Evolutionary conservation across 2,888 invertebrate species (phyloP).

Genomic region (Synanthedon tipuliformis): DNA sequence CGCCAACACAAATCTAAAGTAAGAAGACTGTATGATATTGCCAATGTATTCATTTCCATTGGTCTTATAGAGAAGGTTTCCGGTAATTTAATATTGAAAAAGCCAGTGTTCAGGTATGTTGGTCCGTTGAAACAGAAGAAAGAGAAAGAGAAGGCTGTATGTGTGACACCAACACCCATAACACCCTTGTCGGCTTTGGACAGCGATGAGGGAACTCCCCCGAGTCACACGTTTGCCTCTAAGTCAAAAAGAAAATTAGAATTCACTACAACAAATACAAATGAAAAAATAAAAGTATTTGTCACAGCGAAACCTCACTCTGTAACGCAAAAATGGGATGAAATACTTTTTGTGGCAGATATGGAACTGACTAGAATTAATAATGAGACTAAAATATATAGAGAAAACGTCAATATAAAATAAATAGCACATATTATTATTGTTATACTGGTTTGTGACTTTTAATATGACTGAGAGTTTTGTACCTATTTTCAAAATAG

Average conservation of each 20-base stretch:
- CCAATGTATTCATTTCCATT: conserved; percentile 81
- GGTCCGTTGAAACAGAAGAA: conserved; percentile 63
- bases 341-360: conserved; percentile 67
- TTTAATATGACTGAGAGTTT: no score
- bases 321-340: conserved; percentile 67
- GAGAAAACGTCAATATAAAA: not conserved
- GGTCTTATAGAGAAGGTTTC: conserved; percentile 78
- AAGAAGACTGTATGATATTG: conserved; percentile 81
- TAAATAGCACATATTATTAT: no score
- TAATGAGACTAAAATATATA: conserved; percentile 21
- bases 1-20: conserved; percentile 76
- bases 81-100: conserved; percentile 70
- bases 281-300: conserved; percentile 41
- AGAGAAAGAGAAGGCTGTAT: conserved; percentile 25
- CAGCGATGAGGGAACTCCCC: conserved; percentile 29
- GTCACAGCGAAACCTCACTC: conserved; percentile 55
- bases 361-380: conserved; percentile 71
- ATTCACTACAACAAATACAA: conserved; percentile 48
- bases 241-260: conserved; percentile 61
- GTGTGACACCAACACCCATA: conserved; percentile 44
- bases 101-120: conserved; percentile 76
- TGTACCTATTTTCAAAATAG: no score
- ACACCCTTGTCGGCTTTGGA: conserved; percentile 44
- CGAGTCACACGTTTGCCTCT: conserved; percentile 44
- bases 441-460: no score